phyloP scores from a whole-genome alignment of 2,113 vertebrate genomes.

The Aptenodytes forsteri region DNA sequence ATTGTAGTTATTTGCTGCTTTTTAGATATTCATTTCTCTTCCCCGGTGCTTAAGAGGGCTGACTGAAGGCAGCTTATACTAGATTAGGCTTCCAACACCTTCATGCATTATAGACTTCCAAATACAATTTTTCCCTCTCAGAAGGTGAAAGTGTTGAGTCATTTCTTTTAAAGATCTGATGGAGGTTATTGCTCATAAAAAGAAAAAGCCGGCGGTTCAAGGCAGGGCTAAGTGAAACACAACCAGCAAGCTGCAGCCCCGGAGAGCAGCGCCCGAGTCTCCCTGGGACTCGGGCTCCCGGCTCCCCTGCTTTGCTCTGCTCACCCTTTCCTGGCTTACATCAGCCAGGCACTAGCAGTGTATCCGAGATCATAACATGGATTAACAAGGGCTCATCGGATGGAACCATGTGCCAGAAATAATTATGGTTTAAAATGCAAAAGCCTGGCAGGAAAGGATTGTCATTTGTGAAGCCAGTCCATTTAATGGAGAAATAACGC shows the following conservation, averaged over 20 bases:
- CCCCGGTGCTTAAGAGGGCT: neutral
- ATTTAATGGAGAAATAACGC: neutral
- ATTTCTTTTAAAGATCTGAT: slow-evolving; percentile 7
- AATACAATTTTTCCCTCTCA: neutral
- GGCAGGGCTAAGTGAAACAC: neutral
- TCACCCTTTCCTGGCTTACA: neutral
- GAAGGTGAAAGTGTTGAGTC: slow-evolving; percentile 19
- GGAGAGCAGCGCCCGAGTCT: rapidly evolving
- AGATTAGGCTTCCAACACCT: slow-evolving; percentile 17
- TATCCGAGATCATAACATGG: rapidly evolving
- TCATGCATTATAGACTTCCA: slow-evolving; percentile 19
- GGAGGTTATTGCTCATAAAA: neutral
- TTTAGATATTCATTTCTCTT: slow-evolving; percentile 34
- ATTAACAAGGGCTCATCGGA: neutral
- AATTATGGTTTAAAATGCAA: neutral
- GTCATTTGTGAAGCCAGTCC: neutral
- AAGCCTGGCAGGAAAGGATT: neutral
- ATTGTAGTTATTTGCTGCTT: neutral
- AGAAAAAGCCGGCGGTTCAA: neutral
- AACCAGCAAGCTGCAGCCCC: rapidly evolving
- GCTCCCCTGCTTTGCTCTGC: neutral
- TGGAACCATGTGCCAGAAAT: neutral
- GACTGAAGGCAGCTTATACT: neutral
- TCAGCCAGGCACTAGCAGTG: neutral
- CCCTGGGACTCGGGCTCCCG: rapidly evolving